Percentiles rank a stretch among this genome's conserved stretches.
These are phyloP conservation scores for Drosophila persimilis DNA, from an alignment of 1,140 invertebrate genomes.

Conservation along the genomic window DNA sequence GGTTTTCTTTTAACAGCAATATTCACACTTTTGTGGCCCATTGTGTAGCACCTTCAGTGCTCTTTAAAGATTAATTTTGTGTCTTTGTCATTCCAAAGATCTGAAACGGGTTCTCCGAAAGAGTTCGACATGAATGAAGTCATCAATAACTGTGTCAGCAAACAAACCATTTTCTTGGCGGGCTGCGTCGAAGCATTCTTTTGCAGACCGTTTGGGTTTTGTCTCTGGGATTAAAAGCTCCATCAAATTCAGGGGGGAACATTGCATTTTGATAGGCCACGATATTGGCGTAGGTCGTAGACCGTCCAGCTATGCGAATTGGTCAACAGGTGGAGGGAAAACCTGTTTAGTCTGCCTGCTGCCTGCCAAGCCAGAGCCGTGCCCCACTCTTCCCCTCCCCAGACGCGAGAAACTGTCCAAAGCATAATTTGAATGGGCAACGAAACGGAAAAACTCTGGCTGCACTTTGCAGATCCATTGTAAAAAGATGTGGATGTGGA, in stretches of 20 bases:
- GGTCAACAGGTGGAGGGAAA: conserved; percentile 66
- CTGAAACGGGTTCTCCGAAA: conserved; percentile 34
- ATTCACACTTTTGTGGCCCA: no score
- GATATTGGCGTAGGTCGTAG: conserved; percentile 68
- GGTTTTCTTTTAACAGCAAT: no score
- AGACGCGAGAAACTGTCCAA: conserved; percentile 27
- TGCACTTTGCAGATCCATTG: conserved; percentile 22
- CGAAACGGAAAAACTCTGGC: conserved; percentile 31
- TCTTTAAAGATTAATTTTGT: conserved; percentile 1
- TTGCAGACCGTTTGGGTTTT: conserved; percentile 7
- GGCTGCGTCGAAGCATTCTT: conserved; percentile 13
- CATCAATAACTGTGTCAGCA: conserved; percentile 47
- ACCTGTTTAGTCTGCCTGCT: conserved; percentile 52
- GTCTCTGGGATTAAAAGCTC: conserved; percentile 26
- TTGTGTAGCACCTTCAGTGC: no score
- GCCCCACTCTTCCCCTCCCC: no score
- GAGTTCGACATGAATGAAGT: conserved; percentile 42
- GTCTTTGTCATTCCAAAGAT: conserved; percentile 39
- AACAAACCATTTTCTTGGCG: conserved; percentile 13
- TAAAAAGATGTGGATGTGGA: conserved; percentile 3
- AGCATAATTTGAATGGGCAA: conserved; percentile 38
- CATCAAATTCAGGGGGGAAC: conserved; percentile 5
- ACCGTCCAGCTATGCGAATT: conserved; percentile 69
- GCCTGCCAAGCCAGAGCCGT: conserved; percentile 35
- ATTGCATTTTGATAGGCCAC: conserved; percentile 12